A percentile compares a stretch with the other conserved stretches of the same genome.
These are phyloP conservation scores for Crematogaster levior DNA, from an alignment of 2,888 invertebrate species.

Conservation along the genomic window DNA sequence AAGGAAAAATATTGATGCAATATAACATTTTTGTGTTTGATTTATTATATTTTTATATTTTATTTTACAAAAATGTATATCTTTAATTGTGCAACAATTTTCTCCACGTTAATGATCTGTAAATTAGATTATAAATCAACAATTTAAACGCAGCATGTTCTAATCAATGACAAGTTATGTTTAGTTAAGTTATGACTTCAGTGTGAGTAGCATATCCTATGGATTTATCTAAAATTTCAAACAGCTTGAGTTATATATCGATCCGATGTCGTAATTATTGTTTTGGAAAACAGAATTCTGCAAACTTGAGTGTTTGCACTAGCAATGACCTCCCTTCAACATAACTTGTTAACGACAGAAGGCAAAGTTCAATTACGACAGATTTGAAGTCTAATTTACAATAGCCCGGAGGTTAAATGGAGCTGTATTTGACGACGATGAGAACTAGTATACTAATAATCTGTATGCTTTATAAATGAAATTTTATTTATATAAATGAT, in stretches of 20 bases:
- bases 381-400: slow-evolving; percentile 58
- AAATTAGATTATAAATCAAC: slow-evolving; percentile 12
- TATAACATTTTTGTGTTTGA: neutral
- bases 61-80: neutral
- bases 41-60: neutral
- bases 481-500: neutral
- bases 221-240: slow-evolving; percentile 32
- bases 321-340: neutral
- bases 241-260: neutral
- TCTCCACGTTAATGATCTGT: slow-evolving; percentile 9
- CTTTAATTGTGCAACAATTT: neutral
- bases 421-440: slow-evolving; percentile 12
- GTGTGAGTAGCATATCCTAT: neutral
- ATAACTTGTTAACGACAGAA: slow-evolving; percentile 23
- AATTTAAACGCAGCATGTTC: slow-evolving; percentile 22
- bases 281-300: slow-evolving; percentile 25
- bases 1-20: neutral
- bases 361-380: slow-evolving; percentile 56
- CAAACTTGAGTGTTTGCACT: slow-evolving; percentile 8
- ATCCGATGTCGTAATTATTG: slow-evolving; percentile 19
- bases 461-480: neutral
- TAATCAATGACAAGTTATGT: slow-evolving; percentile 10
- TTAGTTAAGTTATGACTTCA: slow-evolving; percentile 5
- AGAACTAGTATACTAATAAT: neutral
- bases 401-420: slow-evolving; percentile 55